These are phyloP conservation scores for Plagodis pulveraria DNA, from an alignment of 2,888 invertebrate genomes.

Conservation along the genomic window DNA sequence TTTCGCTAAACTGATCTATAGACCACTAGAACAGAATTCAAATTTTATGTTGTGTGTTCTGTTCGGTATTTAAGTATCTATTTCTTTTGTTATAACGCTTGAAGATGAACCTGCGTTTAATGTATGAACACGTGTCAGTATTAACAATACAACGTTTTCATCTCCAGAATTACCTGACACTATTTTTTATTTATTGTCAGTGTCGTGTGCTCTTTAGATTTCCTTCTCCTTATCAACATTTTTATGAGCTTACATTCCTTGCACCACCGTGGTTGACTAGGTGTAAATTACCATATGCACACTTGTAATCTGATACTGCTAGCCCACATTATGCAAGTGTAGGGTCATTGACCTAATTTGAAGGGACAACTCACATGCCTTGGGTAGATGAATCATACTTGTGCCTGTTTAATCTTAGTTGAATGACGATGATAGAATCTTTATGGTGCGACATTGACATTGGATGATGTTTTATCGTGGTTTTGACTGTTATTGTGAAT, in stretches of 20 bases:
- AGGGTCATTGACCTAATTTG: conserved; percentile 70
- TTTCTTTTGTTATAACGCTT: too few relatives aligned
- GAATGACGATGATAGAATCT: conserved; percentile 30
- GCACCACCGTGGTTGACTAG: conserved; percentile 27
- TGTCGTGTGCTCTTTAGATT: conserved; percentile 8
- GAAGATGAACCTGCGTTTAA: too few relatives aligned
- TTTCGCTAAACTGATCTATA: too few relatives aligned
- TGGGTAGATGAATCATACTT: conserved; percentile 41
- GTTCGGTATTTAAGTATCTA: too few relatives aligned
- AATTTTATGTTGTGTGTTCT: too few relatives aligned
- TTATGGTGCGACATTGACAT: conserved; percentile 31
- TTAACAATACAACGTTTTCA: too few relatives aligned
- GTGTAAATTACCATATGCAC: conserved; percentile 42
- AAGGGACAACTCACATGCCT: conserved; percentile 47
- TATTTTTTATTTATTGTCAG: neutral
- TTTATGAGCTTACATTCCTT: conserved; percentile 28
- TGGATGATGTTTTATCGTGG: conserved; percentile 15
- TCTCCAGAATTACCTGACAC: too few relatives aligned
- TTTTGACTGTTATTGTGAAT: conserved; percentile 13
- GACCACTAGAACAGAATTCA: too few relatives aligned
- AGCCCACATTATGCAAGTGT: conserved; percentile 61
- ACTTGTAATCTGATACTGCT: conserved; percentile 52
- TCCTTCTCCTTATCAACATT: conserved; percentile 15
- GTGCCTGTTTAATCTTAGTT: conserved; percentile 14
- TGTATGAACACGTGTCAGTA: too few relatives aligned